These are phyloP conservation scores for Vidua macroura DNA, from an alignment of 2,113 vertebrate species.

Conservation along the genomic window DNA sequence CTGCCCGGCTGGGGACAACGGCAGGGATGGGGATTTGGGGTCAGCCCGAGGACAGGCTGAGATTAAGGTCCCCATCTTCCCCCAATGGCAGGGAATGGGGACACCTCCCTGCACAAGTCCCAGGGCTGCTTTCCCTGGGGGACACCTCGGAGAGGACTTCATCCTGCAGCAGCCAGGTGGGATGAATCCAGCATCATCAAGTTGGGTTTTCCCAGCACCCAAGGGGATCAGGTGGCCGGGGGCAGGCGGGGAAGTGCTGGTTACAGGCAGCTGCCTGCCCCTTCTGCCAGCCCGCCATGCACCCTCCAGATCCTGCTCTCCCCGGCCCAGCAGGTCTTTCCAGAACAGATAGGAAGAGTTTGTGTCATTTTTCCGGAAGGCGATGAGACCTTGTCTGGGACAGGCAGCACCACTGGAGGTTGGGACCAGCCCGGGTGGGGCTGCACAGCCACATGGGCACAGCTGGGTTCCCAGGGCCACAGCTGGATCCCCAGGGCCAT, in stretches of 20 bases:
- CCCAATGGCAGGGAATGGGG: background rate
- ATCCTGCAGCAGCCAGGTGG: background rate
- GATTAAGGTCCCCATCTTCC: background rate
- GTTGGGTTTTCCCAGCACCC: background rate
- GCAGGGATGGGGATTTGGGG: background rate
- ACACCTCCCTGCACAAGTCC: background rate
- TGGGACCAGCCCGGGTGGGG: background rate
- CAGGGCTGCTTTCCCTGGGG: background rate
- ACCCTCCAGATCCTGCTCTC: background rate
- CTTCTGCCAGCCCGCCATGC: background rate
- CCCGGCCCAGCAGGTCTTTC: constrained; percentile 49
- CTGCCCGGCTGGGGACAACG: background rate
- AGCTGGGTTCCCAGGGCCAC: background rate
- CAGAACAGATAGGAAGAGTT: constrained; percentile 46
- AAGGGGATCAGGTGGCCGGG: rapidly evolving
- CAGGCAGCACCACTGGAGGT: background rate
- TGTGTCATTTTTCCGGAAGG: constrained; percentile 42
- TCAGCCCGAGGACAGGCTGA: background rate
- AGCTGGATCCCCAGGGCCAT: background rate
- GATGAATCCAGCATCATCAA: background rate
- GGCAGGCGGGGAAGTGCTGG: background rate
- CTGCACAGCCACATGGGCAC: background rate
- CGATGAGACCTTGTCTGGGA: constrained; percentile 12
- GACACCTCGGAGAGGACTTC: background rate
- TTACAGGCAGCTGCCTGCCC: constrained; percentile 15